Base-by-base conservation (phyloP, 2,888 invertebrate genomes). In the Leptinotarsa haldemani region DNA sequence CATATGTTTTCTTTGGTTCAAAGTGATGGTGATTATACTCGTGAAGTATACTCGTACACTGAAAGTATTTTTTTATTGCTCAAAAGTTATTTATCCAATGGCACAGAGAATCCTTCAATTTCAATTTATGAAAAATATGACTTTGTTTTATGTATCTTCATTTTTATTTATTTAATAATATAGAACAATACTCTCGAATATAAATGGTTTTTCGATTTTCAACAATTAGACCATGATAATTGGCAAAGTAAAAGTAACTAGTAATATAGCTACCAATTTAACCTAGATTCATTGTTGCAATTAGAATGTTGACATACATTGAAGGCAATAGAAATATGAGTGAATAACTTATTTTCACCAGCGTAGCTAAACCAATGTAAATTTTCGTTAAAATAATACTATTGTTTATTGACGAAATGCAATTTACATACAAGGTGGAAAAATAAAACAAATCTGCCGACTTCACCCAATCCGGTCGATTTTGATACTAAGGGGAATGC, bases 281-380 rank as follows among this genome's bases (percentile, higher is more conserved):
- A 73, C 73, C 73, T 65, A 73, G 68, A 69, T 73, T 73, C 61
- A 69, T 61, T 71, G 66, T 65, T 66, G 52, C 40, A 71, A 66
- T 58, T 71, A 70, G 70, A 70, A 72, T 72, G 72, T 65, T 73
- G 73, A 69, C 73, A 73, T 73, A 73, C 73, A 69, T 69, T 30
- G 58, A 69, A 66, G 58, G 64, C 65, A 69, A 53, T 68, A 63
- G 52, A 67, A 67, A 67, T 67, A 67, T 67, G 67, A 67, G 46
- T 25, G 52, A 67, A 67, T 40, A 40, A n/a, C 22, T 61, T 61
- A 25, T 16, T 61, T 25, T 16, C 25, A 61, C 30, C 12, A 61
- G 16, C 40, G 25, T 40, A 30, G 5, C 30, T 61, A n/a, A n/a
- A 1, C n/a, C 5, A 50, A n/a, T 61, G n/a, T n/a, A 30, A 61